Base-by-base conservation (phyloP, 2,113 vertebrate species). In the Emydocephalus ijimae region DNA sequence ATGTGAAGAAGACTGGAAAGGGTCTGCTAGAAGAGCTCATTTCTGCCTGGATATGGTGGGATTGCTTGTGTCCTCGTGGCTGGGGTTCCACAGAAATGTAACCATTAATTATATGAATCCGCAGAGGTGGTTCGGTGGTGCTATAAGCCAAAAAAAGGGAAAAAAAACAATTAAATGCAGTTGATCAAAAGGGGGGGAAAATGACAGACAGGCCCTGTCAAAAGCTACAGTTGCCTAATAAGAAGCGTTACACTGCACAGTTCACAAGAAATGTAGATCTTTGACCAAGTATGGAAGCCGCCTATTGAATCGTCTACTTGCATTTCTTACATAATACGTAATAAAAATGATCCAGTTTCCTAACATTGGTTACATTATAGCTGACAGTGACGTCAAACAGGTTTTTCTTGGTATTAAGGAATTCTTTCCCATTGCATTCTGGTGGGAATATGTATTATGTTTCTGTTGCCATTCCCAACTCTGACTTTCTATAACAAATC, bases 31-130 rank as follows among this genome's bases (percentile, higher is more conserved):
- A 90, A 0, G 90, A 69, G 89, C 93, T 61, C 10, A 92, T 91
- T 4, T 96, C 96, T 43, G 97, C 34, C 0, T 5, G 90, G n/a
- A 91, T 4, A 1, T 96, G 96, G 56, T 96, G 96, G 87, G 95
- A 94, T 85, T 91, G 29, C 29, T 96, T 85, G 0, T 86, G 95
- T 91, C 39, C 90, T 81, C 93, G 87, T 23, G 97, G 93, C 11
- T 94, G 95, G 3, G 98, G 97, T 92, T 98, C 96, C 0, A 98
- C 96, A 0, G 98, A 97, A 95, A 98, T 97, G 96, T 98, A 97
- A 10, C 98, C 97, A 0, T 98, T 98, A 91, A 98, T 97, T 95
- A 98, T 97, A 69, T 96, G 97, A 64, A 98, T 97, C 95, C 97
- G 92, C 0, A 97, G 97, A 15, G 97, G 97, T 85, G 96, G 97